Evolutionary conservation across 2,888 invertebrate species (phyloP), one percentile per base, ranked within the genome.

Genomic region (Leptinotarsa tumamoca): DNA sequence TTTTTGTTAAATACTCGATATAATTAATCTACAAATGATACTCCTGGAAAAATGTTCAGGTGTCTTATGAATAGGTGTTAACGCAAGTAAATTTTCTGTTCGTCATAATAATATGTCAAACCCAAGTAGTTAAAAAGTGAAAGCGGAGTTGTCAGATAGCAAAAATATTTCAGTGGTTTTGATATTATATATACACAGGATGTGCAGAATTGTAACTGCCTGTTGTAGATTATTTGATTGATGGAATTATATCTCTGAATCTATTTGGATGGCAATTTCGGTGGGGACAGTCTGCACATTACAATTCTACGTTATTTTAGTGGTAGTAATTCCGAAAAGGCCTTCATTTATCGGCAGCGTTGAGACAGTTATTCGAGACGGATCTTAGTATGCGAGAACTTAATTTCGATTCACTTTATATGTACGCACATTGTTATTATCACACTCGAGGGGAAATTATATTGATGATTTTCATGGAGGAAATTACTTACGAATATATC

Each of bases 401-500:
- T 52, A 21, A 50, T 73, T 73, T 78, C 70, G n/a, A 58, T 68
- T 78, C 73, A 78, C 74, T 68, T 74, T 74, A 72, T 66, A 73
- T 73, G 72, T 76, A 71, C 58, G 79, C 79, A 79, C 79, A 58
- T 79, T 79, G 79, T 79, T 79, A 79, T 75, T 49, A 72, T 72
- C 63, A 77, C 79, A 77, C 75, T 67, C 68, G 67, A 61, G 33
- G 52, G 73, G 66, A 74, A 72, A 68, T 67, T 76, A 76, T 69
- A 63, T 63, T 27, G 10, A 63, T 63, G 33, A 63, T 63, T 63
- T 63, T 63, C 63, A 7, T 63, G 63, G 17, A n/a, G n/a, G 17
- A 61, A 61, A 61, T 63, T 33, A 63, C 2, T 33, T 63, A 63
- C 43, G 43, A 63, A 63, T 33, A 63, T 63, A 63, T 63, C 43